Percentiles rank a stretch among this genome's conserved stretches.
These are phyloP conservation scores for Magallana gigas DNA, from an alignment of 1,140 invertebrate genomes.

Conservation along the genomic window DNA sequence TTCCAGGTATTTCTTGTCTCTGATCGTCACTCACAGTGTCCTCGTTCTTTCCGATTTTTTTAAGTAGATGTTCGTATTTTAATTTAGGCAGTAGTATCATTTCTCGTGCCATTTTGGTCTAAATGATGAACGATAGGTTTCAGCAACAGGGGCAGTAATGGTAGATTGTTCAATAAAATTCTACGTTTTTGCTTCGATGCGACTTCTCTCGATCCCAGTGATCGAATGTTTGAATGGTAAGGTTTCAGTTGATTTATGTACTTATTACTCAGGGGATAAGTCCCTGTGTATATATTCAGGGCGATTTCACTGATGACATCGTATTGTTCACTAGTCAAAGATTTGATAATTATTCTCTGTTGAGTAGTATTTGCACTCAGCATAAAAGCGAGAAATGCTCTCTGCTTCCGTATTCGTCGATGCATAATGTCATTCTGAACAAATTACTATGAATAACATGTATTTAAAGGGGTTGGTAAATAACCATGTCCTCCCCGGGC, in stretches of 20 bases:
- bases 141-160: slow-evolving; percentile 42
- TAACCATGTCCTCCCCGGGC: slow-evolving; percentile 51
- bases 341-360: slow-evolving; percentile 43
- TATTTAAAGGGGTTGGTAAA: slow-evolving; percentile 50
- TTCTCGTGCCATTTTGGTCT: slow-evolving; percentile 50
- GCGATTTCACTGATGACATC: slow-evolving; percentile 45
- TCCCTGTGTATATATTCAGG: slow-evolving; percentile 48
- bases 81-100: slow-evolving; percentile 52
- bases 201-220: slow-evolving; percentile 32
- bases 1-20: slow-evolving; percentile 25
- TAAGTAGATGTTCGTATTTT: slow-evolving; percentile 50
- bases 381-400: slow-evolving; percentile 33
- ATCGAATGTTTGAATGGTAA: slow-evolving; percentile 41
- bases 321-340: slow-evolving; percentile 39
- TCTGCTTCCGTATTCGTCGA: slow-evolving; percentile 26
- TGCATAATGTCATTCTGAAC: slow-evolving; percentile 44
- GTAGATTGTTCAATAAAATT: slow-evolving; percentile 21
- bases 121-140: slow-evolving; percentile 47
- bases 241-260: slow-evolving; percentile 49
- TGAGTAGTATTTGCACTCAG: slow-evolving; percentile 5
- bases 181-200: slow-evolving; percentile 4
- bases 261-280: slow-evolving; percentile 1
- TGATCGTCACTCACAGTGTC: slow-evolving; percentile 42
- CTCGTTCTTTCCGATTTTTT: slow-evolving; percentile 45
- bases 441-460: slow-evolving; percentile 18